Evolutionary conservation across 2,113 vertebrate genomes (phyloP).

Genomic region (Promerops cafer): DNA sequence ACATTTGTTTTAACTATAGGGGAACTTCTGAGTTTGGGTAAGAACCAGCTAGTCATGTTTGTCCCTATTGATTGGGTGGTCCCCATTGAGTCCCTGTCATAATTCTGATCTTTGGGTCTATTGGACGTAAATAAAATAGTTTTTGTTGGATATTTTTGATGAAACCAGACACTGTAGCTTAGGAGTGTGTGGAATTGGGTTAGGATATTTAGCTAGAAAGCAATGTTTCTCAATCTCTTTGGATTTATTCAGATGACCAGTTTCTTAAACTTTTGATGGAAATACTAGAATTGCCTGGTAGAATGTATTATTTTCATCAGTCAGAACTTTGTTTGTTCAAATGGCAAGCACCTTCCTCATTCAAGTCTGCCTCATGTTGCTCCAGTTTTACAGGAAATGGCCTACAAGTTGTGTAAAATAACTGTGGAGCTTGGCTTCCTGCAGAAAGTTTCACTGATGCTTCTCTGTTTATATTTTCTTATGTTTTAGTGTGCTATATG

Average conservation of each 20-base stretch:
- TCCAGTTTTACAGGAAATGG: not conserved
- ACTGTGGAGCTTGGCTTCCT: not conserved
- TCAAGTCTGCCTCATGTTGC: not conserved
- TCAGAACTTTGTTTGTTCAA: not conserved
- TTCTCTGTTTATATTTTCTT: not conserved
- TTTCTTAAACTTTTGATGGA: not conserved
- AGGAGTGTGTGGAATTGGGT: not conserved
- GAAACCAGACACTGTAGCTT: not conserved
- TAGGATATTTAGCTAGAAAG: not conserved
- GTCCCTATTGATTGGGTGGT: not conserved
- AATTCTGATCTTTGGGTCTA: not conserved
- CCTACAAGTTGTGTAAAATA: not conserved
- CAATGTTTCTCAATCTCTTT: not conserved
- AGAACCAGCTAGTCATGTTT: not conserved
- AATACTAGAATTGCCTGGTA: not conserved
- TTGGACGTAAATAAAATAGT: not conserved
- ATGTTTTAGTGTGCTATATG: not conserved
- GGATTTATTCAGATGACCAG: not conserved
- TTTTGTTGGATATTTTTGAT: not conserved
- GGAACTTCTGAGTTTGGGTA: not conserved
- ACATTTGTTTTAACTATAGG: not conserved
- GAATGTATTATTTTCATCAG: not conserved
- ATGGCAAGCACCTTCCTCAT: not conserved
- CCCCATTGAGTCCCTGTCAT: not conserved
- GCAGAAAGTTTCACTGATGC: not conserved